phyloP scores from a whole-genome alignment of 2,888 invertebrate species.

The Desoria tigrina region DNA sequence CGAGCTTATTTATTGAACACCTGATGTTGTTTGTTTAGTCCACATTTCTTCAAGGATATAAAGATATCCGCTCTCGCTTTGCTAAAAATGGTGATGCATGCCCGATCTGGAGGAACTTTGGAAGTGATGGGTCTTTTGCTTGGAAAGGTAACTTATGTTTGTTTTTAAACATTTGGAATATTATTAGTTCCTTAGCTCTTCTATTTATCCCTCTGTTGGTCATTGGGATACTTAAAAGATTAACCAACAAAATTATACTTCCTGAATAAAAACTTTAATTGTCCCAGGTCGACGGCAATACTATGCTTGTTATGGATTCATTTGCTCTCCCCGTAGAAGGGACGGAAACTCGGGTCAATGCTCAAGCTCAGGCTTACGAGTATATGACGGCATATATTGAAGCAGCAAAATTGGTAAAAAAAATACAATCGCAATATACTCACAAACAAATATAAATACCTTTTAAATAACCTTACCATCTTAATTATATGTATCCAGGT shows the following conservation, averaged over 20 bases:
- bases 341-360: conserved; percentile 92
- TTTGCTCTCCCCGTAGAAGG: conserved; percentile 97
- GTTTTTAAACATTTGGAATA: too few species aligned
- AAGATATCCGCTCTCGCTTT: conserved; percentile 95
- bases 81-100: conserved; percentile 99
- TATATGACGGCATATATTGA: conserved; percentile 99
- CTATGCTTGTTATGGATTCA: conserved; percentile 99
- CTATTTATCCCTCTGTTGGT: too few species aligned
- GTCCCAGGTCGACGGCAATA: conserved; percentile 78
- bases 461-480: too few species aligned
- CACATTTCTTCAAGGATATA: conserved; percentile 98
- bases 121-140: conserved; percentile 95
- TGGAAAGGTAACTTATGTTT: conserved; percentile 71
- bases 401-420: conserved; percentile 92
- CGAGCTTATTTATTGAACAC: too few species aligned
- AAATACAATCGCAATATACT: too few species aligned
- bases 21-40: conserved; percentile 67
- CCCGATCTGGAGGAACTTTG: conserved; percentile 88
- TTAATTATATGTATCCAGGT: too few species aligned
- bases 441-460: too few species aligned
- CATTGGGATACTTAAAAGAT: too few species aligned
- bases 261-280: too few species aligned
- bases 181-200: too few species aligned
- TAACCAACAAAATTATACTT: too few species aligned
- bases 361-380: conserved; percentile 98